These are phyloP conservation scores for Hyposoter didymator DNA, from an alignment of 2,888 invertebrate genomes.

Conservation along the genomic window DNA sequence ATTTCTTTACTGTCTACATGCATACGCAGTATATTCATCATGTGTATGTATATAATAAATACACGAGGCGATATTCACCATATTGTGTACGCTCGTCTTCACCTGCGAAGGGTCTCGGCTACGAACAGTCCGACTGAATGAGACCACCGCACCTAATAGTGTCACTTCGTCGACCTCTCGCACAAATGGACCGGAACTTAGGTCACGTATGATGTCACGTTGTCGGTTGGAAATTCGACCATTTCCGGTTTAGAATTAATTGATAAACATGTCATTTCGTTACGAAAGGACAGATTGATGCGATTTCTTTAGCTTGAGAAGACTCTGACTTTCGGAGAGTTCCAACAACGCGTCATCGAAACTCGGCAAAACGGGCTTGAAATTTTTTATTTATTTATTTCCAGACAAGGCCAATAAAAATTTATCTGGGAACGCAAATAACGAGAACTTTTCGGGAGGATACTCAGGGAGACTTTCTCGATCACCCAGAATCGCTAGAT, in stretches of 20 bases:
- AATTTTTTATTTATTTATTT: too few species aligned
- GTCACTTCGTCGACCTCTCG: background rate
- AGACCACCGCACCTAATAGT: slow-evolving; percentile 11
- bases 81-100: slow-evolving; percentile 51
- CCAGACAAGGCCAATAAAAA: too few species aligned
- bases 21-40: background rate
- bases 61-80: slow-evolving; percentile 8
- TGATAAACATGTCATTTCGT: background rate
- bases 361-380: too few species aligned
- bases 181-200: background rate
- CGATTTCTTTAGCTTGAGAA: background rate
- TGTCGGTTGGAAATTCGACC: background rate
- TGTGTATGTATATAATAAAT: slow-evolving; percentile 9
- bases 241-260: background rate
- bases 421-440: too few species aligned
- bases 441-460: too few species aligned
- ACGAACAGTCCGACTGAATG: slow-evolving; percentile 13
- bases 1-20: slow-evolving; percentile 37
- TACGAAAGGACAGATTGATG: background rate
- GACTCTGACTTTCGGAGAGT: background rate
- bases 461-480: too few species aligned
- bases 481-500: too few species aligned
- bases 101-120: slow-evolving; percentile 59
- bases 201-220: background rate
- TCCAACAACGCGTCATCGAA: too few species aligned